Base-by-base conservation (phyloP, 2,888 invertebrate species). In the Anoplius nigerrimus region DNA sequence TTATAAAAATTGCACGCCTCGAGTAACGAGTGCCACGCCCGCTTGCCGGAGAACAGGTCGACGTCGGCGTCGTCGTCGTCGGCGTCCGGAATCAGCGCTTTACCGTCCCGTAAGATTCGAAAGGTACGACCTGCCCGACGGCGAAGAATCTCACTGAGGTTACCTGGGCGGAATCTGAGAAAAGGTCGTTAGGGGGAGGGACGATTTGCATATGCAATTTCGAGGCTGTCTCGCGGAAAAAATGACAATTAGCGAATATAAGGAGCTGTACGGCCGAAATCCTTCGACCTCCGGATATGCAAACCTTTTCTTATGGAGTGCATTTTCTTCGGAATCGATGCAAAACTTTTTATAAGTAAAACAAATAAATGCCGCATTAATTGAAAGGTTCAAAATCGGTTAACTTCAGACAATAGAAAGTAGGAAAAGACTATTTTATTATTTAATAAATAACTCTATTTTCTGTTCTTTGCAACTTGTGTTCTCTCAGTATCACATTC, bases 51-150 rank as follows among this genome's bases (percentile, higher is more conserved):
- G 34, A 34, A 6, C 6, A 34, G 11, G 34, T 2, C 34, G 11
- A 34, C 34, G 34, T 11, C 34, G 24, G 6, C 55, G 42, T 65
- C 43, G 22, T 60, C 43, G 45, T 58, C 59, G 60, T 69, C 48
- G n/a, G 8, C 55, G 51, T 11, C 16, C 66, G 65, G n/a, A n/a
- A n/a, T n/a, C n/a, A n/a, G 55, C 54, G 43, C 54, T 51, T 69
- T 46, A 43, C 34, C n/a, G 65, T 60, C 48, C 59, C 52, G 55
- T 60, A 65, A 68, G 65, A 65, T 54, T 59, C 65, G 56, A 60
- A 21, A 69, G 55, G 55, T 56, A 60, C 34, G 60, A 60, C 24
- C 34, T 51, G 22, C 42, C 20, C 18, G 16, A 18, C 48, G 48
- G 18, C 2, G n/a, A 16, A 13, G 34, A 6, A 27, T 27, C 27